Evolutionary conservation across 2,113 vertebrate species (phyloP).

Genomic region (Columba livia): DNA sequence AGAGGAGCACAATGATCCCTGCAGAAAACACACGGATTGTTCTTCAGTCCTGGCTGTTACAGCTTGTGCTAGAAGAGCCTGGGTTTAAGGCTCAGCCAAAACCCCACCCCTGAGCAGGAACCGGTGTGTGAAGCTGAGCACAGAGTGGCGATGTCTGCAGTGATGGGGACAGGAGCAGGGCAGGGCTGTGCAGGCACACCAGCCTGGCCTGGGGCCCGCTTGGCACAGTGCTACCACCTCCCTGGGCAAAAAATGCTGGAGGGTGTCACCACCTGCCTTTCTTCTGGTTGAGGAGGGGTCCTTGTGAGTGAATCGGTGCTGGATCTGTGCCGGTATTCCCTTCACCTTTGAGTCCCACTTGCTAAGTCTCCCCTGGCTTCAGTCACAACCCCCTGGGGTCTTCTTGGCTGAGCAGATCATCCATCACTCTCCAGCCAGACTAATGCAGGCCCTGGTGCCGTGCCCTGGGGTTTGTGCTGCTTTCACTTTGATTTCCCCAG

Average conservation of each 20-base stretch:
- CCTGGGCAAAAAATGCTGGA: background rate
- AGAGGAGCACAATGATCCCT: background rate
- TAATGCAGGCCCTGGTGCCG: background rate
- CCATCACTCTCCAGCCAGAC: background rate
- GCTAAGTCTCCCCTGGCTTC: background rate
- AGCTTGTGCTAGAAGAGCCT: background rate
- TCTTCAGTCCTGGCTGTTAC: background rate
- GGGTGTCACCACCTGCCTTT: background rate
- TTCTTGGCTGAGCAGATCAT: background rate
- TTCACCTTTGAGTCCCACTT: background rate
- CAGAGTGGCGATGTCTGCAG: background rate
- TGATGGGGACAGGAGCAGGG: background rate
- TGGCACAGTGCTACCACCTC: background rate
- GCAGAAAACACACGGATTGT: background rate
- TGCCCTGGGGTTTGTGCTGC: background rate
- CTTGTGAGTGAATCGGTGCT: fast-evolving
- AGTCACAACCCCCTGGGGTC: background rate
- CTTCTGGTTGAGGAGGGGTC: background rate
- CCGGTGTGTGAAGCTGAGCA: background rate
- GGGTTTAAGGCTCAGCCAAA: background rate
- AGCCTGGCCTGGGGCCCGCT: background rate
- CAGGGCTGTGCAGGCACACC: background rate
- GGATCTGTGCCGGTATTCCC: background rate
- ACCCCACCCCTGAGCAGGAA: background rate
- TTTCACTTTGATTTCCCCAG: background rate